Conservation (phyloP, 2,797 vertebrate species). For the Poeciliopsis presidionis region DNA sequence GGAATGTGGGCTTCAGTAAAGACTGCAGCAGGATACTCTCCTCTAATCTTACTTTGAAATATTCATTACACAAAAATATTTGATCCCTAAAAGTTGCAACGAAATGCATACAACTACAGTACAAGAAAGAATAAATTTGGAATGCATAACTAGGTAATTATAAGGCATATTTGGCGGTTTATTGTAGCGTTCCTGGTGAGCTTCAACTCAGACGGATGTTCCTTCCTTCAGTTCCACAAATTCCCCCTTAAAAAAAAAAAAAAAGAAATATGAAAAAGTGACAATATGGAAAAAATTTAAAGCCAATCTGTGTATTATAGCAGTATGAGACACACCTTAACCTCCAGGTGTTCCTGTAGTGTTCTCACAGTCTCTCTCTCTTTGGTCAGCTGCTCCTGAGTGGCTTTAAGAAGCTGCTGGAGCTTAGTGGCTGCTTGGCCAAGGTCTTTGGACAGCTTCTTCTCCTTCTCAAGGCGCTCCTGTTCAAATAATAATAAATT, state of each 20-base stretch:
- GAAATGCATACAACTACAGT: conserved; percentile 82
- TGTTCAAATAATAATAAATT: conserved; percentile 51
- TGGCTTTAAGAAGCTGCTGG: conserved; percentile 88
- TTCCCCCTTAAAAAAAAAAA: conserved; percentile 80
- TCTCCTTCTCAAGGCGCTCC: conserved; percentile 94
- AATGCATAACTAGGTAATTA: conserved; percentile 87
- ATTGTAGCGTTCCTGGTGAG: conserved; percentile 72
- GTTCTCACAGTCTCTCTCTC: conserved; percentile 86
- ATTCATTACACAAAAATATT: conserved; percentile 79
- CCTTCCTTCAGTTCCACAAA: conserved; percentile 86
- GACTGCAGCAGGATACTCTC: conserved; percentile 75
- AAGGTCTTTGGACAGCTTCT: conserved; percentile 91
- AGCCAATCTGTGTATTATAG: neutral
- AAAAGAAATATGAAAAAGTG: neutral
- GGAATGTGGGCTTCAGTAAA: conserved; percentile 82
- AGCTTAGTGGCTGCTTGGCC: conserved; percentile 90
- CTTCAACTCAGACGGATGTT: conserved; percentile 89
- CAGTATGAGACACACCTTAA: conserved; percentile 72
- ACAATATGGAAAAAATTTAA: neutral
- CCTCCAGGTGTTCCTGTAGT: conserved; percentile 85
- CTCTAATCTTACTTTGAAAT: conserved; percentile 73
- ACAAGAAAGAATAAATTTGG: conserved; percentile 85
- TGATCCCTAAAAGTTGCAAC: conserved; percentile 73
- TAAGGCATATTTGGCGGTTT: conserved; percentile 95
- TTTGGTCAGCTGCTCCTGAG: conserved; percentile 90